Evolutionary conservation across 2,113 vertebrate genomes (phyloP).

Genomic region (Vidua chalybeata): DNA sequence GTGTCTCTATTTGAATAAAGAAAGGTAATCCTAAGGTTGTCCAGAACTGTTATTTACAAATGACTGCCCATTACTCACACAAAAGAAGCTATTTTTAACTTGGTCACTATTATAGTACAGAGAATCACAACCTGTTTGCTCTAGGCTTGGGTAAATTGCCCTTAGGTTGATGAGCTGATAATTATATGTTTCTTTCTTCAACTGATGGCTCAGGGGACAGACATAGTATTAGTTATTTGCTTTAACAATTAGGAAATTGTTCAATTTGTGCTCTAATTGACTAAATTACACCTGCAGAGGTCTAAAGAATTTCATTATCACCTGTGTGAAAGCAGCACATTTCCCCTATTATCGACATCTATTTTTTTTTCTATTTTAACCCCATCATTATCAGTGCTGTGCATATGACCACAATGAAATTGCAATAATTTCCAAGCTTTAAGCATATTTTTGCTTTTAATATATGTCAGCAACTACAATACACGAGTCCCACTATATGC

Average conservation of each 20-base stretch:
- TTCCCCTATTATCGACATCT: neutral
- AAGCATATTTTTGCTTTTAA: neutral
- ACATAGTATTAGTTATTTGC: constrained; percentile 32
- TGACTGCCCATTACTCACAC: constrained; percentile 10
- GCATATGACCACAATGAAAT: neutral
- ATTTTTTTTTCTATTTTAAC: neutral
- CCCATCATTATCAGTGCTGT: neutral
- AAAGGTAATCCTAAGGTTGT: neutral
- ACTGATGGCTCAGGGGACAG: neutral
- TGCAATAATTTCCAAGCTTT: neutral
- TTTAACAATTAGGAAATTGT: constrained; percentile 50
- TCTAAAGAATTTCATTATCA: constrained; percentile 53
- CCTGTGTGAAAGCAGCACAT: neutral
- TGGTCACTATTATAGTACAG: neutral
- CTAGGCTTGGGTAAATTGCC: neutral
- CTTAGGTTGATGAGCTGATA: constrained; percentile 47
- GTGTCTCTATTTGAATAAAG: neutral
- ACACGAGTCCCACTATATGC: neutral
- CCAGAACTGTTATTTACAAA: constrained; percentile 44
- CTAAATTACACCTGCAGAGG: constrained; percentile 35
- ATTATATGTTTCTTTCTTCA: constrained; percentile 58
- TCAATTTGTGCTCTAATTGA: constrained; percentile 47
- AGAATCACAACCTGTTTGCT: constrained; percentile 37
- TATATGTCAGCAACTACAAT: neutral
- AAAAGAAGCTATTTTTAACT: constrained; percentile 48